Percentiles rank a stretch among this genome's conserved stretches.
phyloP scores from a whole-genome alignment of 2,113 vertebrate genomes.

The Arenaria interpres region DNA sequence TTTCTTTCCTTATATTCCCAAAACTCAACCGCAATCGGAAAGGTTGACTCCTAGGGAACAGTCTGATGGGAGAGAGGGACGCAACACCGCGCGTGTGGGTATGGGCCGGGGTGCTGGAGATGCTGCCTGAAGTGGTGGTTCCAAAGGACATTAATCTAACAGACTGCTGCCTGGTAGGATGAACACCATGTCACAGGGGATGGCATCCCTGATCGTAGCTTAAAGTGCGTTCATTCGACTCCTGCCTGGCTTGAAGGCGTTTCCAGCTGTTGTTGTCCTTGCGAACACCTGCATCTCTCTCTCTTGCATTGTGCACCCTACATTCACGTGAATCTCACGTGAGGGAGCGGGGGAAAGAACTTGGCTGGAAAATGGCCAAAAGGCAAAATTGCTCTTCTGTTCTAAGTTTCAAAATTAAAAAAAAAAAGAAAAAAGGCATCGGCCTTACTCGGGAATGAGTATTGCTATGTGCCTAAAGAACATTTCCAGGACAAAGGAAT shows the following conservation, averaged over 20 bases:
- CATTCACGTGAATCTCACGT: neutral
- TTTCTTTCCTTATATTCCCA: neutral
- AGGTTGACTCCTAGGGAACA: neutral
- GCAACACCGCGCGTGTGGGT: rapidly evolving
- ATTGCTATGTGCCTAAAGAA: neutral
- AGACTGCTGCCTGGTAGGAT: neutral
- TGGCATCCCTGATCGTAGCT: neutral
- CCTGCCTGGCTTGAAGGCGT: neutral
- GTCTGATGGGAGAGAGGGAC: neutral
- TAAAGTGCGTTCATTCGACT: neutral
- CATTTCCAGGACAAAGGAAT: neutral
- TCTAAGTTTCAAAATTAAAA: neutral
- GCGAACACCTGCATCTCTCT: neutral
- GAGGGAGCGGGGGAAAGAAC: neutral
- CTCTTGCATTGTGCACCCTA: neutral
- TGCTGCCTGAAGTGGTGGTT: slow-evolving; percentile 13
- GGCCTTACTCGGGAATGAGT: neutral
- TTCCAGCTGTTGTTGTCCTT: neutral
- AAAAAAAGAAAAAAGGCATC: neutral
- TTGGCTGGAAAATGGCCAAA: neutral
- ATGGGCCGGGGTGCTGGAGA: rapidly evolving
- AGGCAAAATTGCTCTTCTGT: neutral
- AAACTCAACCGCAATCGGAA: neutral
- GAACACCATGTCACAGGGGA: neutral
- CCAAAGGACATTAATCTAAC: neutral